A percentile compares a stretch with the other conserved stretches of the same genome.
Conservation (phyloP, 2,888 invertebrate genomes). For the Callyntrura guangdongensis region DNA sequence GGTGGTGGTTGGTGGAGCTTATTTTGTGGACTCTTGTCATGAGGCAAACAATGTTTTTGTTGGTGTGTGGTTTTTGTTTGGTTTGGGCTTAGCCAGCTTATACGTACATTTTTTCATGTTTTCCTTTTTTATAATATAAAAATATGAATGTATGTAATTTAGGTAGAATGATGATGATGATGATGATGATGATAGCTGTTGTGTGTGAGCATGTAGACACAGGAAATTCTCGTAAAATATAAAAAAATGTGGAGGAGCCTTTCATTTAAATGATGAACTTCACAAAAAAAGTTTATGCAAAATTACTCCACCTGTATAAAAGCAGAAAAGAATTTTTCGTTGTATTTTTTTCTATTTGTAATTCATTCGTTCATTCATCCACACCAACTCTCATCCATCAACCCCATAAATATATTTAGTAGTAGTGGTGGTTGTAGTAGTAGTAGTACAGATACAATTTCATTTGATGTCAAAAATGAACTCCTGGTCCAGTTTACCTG, state of each 20-base stretch:
- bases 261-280: slow-evolving; percentile 1
- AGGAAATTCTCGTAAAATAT: slow-evolving; percentile 4
- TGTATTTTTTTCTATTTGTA: background rate
- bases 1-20: slow-evolving; percentile 25
- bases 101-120: slow-evolving; percentile 14
- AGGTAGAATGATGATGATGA: background rate
- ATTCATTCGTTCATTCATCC: background rate
- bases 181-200: background rate
- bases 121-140: slow-evolving; percentile 17
- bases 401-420: background rate
- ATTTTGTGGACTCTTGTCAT: slow-evolving; percentile 18
- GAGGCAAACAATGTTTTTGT: slow-evolving; percentile 35
- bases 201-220: background rate
- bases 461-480: background rate
- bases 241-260: background rate
- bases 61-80: slow-evolving; percentile 29
- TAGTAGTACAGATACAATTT: background rate
- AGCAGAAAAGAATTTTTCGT: background rate
- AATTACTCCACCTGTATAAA: no score
- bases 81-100: background rate
- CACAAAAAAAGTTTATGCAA: background rate
- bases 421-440: background rate
- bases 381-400: no score
- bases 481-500: slow-evolving; percentile 35
- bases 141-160: slow-evolving; percentile 4